These are phyloP conservation scores for Limnephilus lunatus DNA, from an alignment of 2,888 invertebrate species.

Conservation along the genomic window DNA sequence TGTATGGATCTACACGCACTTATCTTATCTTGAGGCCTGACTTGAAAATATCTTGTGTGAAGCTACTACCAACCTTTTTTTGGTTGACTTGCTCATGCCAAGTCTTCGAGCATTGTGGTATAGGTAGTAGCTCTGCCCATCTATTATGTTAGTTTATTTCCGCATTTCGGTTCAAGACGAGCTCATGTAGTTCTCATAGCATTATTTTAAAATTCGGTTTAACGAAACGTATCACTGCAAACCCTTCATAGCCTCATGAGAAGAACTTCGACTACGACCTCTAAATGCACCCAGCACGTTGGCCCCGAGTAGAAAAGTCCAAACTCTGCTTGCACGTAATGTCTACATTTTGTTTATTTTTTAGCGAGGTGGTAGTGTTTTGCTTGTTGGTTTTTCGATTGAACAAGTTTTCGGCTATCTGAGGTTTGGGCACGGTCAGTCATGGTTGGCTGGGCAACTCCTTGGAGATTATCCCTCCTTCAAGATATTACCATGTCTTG, in stretches of 20 bases:
- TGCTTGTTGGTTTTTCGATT: constrained; percentile 5
- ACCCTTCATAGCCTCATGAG: constrained; percentile 39
- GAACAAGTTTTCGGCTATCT: background rate
- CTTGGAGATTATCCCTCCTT: constrained; percentile 42
- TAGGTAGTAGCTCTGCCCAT: background rate
- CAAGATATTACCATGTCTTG: constrained; percentile 23
- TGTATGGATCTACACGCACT: too few species aligned
- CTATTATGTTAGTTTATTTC: background rate
- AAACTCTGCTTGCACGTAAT: background rate
- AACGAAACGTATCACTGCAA: constrained; percentile 12
- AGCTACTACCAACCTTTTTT: too few species aligned
- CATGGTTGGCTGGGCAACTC: constrained; percentile 43
- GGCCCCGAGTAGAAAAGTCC: background rate
- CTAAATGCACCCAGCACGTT: constrained; percentile 3
- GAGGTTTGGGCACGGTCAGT: constrained; percentile 50
- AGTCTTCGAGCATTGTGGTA: background rate
- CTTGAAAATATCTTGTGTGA: too few species aligned
- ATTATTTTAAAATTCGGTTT: constrained; percentile 26
- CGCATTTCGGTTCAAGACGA: background rate
- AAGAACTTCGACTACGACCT: constrained; percentile 12
- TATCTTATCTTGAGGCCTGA: too few species aligned
- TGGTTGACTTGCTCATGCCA: too few species aligned
- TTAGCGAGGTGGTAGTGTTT: background rate
- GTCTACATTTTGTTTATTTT: background rate
- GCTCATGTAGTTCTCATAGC: background rate